Percentiles rank a stretch among this genome's conserved stretches.
Evolutionary conservation across 1,140 invertebrate species (phyloP).

Genomic region (Papilio helenus): DNA sequence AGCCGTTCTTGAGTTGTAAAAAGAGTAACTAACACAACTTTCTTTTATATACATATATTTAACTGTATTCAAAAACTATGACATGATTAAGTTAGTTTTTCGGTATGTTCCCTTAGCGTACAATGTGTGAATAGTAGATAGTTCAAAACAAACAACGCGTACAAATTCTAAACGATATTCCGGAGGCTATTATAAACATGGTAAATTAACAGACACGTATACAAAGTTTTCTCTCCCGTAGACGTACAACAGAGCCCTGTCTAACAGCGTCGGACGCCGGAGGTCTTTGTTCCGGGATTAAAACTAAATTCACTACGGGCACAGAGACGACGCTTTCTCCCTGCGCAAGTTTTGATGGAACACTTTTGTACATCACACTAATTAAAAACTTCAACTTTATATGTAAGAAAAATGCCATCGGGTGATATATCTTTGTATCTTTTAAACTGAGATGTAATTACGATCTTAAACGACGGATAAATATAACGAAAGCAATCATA

Average conservation of each 20-base stretch:
- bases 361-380: conserved; percentile 49
- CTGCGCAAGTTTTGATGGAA: conserved; percentile 57
- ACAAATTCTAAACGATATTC: not conserved
- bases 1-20: no score
- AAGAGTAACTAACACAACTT: no score
- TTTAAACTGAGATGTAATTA: not conserved
- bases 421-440: conserved; percentile 4
- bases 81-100: no score
- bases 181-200: conserved; percentile 10
- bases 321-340: conserved; percentile 43
- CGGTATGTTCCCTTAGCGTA: no score
- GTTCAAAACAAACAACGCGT: no score
- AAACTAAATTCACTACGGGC: conserved; percentile 54
- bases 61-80: no score
- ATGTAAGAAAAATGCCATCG: conserved; percentile 35
- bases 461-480: no score
- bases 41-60: no score
- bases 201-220: conserved; percentile 8
- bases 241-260: conserved; percentile 30
- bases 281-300: conserved; percentile 53
- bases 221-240: conserved; percentile 4
- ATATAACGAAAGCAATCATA: no score
- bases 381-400: conserved; percentile 47
- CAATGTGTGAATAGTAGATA: no score
- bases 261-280: conserved; percentile 42